phyloP scores from a whole-genome alignment of 2,888 invertebrate species.

The Stenotaenia linearis region DNA sequence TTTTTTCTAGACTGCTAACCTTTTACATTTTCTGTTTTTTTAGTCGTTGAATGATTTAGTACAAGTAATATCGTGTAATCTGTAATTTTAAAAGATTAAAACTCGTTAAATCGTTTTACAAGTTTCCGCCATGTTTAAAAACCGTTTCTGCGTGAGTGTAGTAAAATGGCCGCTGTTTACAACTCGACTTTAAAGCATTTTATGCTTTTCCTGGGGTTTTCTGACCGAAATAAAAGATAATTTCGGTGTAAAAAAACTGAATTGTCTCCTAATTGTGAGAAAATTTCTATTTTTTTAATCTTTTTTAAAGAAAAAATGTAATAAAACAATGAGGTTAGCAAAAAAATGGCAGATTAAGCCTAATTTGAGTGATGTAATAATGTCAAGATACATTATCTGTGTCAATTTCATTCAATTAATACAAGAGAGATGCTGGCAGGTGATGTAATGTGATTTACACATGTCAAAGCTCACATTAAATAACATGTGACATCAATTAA shows the following conservation, averaged over 20 bases:
- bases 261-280: neutral
- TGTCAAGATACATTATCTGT: neutral
- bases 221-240: neutral
- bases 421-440: neutral
- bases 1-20: no score
- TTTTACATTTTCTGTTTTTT: no score
- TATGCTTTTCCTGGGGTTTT: neutral
- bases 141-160: no score
- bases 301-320: neutral
- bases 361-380: neutral
- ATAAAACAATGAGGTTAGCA: neutral
- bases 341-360: neutral
- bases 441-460: neutral
- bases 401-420: neutral
- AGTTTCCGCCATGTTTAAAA: no score
- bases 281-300: neutral
- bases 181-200: neutral
- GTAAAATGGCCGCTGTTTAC: no score
- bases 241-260: neutral
- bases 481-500: constrained; percentile 16
- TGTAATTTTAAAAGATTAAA: no score
- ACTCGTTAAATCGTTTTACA: neutral
- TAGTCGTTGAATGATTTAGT: no score
- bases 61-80: no score
- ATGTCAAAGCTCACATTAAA: neutral